A percentile compares a stretch with the other conserved stretches of the same genome.
Conservation (phyloP, 2,797 vertebrate genomes). For the Chaetodon trifasciatus region DNA sequence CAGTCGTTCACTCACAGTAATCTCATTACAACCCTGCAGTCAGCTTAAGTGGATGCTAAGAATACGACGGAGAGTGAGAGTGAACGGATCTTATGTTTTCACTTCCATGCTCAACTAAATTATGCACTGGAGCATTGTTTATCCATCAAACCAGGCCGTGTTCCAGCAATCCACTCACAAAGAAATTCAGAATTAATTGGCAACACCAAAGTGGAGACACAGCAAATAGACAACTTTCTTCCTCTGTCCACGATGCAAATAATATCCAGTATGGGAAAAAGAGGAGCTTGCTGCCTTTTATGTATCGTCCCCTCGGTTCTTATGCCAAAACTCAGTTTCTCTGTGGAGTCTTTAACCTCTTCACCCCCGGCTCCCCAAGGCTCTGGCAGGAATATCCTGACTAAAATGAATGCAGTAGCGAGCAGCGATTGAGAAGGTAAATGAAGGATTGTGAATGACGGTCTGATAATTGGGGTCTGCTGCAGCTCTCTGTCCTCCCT, state of each 20-base stretch:
- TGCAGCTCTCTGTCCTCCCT: constrained; percentile 60
- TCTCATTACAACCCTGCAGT: constrained; percentile 66
- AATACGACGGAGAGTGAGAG: constrained; percentile 63
- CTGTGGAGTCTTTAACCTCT: constrained; percentile 83
- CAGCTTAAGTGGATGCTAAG: constrained; percentile 66
- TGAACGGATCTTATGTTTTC: constrained; percentile 69
- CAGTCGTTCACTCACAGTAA: constrained; percentile 55
- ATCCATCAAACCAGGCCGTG: constrained; percentile 79
- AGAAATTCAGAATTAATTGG: constrained; percentile 84
- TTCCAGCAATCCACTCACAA: constrained; percentile 78
- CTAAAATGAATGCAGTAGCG: constrained; percentile 78
- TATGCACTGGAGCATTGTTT: constrained; percentile 83
- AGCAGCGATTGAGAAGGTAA: constrained; percentile 74
- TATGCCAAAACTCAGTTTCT: constrained; percentile 75
- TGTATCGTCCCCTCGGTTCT: constrained; percentile 66
- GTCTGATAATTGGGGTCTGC: constrained; percentile 82
- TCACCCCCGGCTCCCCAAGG: constrained; percentile 67
- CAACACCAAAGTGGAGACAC: constrained; percentile 73
- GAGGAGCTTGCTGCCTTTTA: constrained; percentile 64
- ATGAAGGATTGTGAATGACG: constrained; percentile 81
- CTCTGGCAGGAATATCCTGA: constrained; percentile 69
- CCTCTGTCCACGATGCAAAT: constrained; percentile 69
- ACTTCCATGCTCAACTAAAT: constrained; percentile 75
- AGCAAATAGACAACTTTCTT: constrained; percentile 70
- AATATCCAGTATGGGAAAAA: constrained; percentile 40